Conservation (phyloP, 2,888 invertebrate genomes). For the Spisula solida region DNA sequence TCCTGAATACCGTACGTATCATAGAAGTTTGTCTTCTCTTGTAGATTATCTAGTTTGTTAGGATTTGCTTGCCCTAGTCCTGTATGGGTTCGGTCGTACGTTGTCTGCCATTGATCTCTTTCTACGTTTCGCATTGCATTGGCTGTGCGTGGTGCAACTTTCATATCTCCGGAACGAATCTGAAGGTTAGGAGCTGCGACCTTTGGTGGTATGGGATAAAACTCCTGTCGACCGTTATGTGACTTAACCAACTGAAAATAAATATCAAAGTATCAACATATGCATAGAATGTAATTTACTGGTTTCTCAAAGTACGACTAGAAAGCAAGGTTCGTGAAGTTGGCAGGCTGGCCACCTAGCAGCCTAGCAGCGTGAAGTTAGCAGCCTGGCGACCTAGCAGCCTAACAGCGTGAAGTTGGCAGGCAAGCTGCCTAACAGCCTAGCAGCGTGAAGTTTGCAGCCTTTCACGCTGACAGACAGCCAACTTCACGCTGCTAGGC, state of each 20-base stretch:
- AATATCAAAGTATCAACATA: background rate
- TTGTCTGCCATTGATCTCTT: conserved; percentile 85
- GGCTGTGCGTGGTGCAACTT: conserved; percentile 78
- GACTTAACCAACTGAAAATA: conserved; percentile 81
- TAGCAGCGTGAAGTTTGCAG: too few relatives aligned
- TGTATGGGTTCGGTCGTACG: conserved; percentile 82
- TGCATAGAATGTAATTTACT: background rate
- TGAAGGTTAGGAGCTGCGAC: conserved; percentile 83
- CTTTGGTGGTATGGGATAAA: conserved; percentile 85
- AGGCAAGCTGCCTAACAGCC: too few relatives aligned
- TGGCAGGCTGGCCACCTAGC: too few relatives aligned
- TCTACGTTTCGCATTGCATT: conserved; percentile 85
- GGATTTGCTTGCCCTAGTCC: conserved; percentile 85
- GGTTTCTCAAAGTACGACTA: background rate
- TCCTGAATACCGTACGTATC: conserved; percentile 77
- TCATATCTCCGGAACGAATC: conserved; percentile 76
- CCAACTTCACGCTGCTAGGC: too few relatives aligned
- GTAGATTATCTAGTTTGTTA: conserved; percentile 83
- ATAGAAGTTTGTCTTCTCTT: conserved; percentile 78
- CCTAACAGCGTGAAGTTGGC: too few relatives aligned
- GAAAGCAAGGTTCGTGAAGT: too few relatives aligned
- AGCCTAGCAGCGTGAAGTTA: too few relatives aligned
- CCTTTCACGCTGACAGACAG: too few relatives aligned
- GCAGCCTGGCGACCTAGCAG: too few relatives aligned
- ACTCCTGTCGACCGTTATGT: conserved; percentile 80